Evolutionary conservation across 2,888 invertebrate genomes (phyloP), one percentile per base, ranked within the genome.

Genomic region (Euspilapteryx auroguttella): DNA sequence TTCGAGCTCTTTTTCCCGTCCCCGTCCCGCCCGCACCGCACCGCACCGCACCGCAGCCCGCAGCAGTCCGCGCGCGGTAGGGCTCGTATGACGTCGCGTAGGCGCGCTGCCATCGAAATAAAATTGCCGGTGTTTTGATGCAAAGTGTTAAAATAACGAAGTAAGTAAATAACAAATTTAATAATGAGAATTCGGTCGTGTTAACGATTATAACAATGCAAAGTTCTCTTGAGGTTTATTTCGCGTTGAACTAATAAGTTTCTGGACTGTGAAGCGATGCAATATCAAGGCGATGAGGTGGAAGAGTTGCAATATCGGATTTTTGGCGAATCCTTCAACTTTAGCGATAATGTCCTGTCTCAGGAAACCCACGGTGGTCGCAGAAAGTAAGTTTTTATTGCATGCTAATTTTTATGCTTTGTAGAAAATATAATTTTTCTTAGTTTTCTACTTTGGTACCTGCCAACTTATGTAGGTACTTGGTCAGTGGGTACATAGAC

Each of bases 301-400:
- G 75, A 73, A 47, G 73, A 73, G 40, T 61, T 75, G 41, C 73
- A 75, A 54, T 73, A 73, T 59, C 65, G 65, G 69, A 75, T 75
- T 61, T 75, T 75, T 58, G 75, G 71, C 40, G 69, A 71, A 45
- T 65, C 73, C 57, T 75, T 63, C 58, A 63, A 62, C 40, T 56
- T 69, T 39, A 49, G 56, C 27, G 39, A 46, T 35, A 68, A 61
- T 33, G 56, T 46, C 35, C 54, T 10, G 12, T 7, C 8, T 7
- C 20, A 20, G 20, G 8, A 20, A 7, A 5, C 20, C 8, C 6
- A 45, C 32, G 44, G 53, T 39, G 54, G 57, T 34, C 58, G 61
- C 34, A 54, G 51, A 63, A 71, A 66, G 73, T 73, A 37, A 73
- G 73, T 71, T 38, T 33, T 39, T n/a, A n/a, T n/a, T n/a, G n/a